Conservation (phyloP, 2,888 invertebrate species). For the Podabrus alpinus region DNA sequence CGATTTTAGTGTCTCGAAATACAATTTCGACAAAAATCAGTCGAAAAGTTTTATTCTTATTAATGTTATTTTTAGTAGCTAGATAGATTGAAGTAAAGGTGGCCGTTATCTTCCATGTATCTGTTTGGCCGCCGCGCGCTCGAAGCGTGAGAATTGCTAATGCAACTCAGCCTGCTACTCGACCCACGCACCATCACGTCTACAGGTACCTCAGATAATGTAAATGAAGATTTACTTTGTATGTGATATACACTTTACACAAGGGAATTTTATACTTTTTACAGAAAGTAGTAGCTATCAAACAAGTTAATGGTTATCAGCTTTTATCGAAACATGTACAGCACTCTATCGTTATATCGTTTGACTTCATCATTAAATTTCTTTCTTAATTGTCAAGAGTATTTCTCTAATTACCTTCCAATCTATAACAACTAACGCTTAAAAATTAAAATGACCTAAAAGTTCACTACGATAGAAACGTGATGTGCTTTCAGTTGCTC, state of each 20-base stretch:
- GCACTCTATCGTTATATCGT: background rate
- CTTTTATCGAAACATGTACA: background rate
- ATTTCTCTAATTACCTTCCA: background rate
- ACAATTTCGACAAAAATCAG: background rate
- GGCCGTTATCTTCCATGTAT: conserved; percentile 44
- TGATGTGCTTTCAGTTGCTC: background rate
- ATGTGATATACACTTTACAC: background rate
- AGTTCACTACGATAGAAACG: background rate
- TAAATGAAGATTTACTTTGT: background rate
- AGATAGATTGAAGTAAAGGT: conserved; percentile 39
- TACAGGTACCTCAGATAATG: conserved; percentile 17
- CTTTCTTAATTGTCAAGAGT: background rate
- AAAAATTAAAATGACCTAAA: background rate
- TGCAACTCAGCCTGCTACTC: conserved; percentile 41
- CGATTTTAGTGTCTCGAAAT: background rate
- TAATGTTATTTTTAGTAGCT: conserved; percentile 8
- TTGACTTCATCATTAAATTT: background rate
- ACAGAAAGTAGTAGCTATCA: background rate
- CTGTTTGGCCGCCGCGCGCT: conserved; percentile 43
- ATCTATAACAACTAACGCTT: background rate
- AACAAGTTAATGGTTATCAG: background rate
- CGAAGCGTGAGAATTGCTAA: conserved; percentile 45
- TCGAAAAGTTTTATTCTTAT: background rate
- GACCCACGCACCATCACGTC: conserved; percentile 40
- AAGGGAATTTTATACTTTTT: background rate